Conservation (phyloP, 2,797 vertebrate genomes). For the Neopelma chrysocephalum region DNA sequence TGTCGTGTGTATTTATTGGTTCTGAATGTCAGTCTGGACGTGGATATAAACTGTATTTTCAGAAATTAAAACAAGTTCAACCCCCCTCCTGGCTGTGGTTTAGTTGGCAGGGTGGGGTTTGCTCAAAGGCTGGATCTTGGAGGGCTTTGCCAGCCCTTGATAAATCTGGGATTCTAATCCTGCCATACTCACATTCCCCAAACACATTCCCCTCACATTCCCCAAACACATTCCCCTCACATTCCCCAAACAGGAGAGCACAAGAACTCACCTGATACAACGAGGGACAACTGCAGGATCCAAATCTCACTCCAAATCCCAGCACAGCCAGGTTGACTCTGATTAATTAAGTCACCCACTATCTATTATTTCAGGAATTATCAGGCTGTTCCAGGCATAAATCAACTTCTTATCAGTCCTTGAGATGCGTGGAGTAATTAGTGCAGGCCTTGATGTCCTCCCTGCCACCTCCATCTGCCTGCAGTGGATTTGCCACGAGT, state of each 20-base stretch:
- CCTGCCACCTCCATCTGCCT: not conserved
- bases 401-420: not conserved
- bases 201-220: not conserved
- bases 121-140: accelerated
- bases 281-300: not conserved
- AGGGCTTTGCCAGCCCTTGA: not conserved
- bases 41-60: not conserved
- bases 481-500: not conserved
- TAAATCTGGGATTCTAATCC: accelerated
- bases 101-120: too few species aligned
- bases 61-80: not conserved
- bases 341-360: not conserved
- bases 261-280: not conserved
- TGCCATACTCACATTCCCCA: accelerated
- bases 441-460: not conserved
- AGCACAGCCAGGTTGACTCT: not conserved
- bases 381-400: not conserved
- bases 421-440: not conserved
- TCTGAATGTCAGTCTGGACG: not conserved
- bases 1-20: not conserved
- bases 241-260: not conserved
- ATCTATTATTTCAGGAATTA: not conserved
- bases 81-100: not conserved
- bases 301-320: not conserved
- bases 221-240: too few species aligned